phyloP scores from a whole-genome alignment of 2,113 vertebrate genomes.

The Cepphus grylle region DNA sequence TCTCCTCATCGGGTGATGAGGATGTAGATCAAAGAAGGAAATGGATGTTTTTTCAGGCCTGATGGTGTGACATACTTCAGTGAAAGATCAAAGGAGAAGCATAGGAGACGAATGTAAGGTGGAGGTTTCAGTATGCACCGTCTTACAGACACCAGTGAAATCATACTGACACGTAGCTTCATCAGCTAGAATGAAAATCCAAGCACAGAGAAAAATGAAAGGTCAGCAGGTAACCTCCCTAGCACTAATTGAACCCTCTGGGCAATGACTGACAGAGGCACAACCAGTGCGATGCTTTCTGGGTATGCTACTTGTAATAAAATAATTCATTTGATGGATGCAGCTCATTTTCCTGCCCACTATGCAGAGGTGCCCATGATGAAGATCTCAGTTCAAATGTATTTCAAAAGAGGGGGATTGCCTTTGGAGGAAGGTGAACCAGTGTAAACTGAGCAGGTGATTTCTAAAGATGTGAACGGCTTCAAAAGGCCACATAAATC shows the following conservation, averaged over 20 bases:
- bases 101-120: not conserved
- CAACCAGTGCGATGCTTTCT: not conserved
- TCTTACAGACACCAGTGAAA: not conserved
- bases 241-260: slow-evolving; percentile 33
- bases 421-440: not conserved
- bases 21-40: slow-evolving; percentile 15
- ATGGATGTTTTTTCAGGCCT: not conserved
- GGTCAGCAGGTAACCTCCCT: not conserved
- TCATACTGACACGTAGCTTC: not conserved
- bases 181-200: slow-evolving; percentile 16
- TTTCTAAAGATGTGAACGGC: not conserved
- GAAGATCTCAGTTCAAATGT: not conserved
- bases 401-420: not conserved
- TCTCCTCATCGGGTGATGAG: not conserved
- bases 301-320: not conserved
- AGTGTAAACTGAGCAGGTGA: not conserved
- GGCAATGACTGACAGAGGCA: not conserved
- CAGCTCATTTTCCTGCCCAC: not conserved
- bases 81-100: slow-evolving; percentile 28
- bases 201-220: not conserved
- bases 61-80: not conserved
- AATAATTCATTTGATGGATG: slow-evolving; percentile 7
- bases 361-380: not conserved
- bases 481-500: not conserved
- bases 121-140: not conserved